phyloP scores from a whole-genome alignment of 2,888 invertebrate species.

The Allygus modestus region DNA sequence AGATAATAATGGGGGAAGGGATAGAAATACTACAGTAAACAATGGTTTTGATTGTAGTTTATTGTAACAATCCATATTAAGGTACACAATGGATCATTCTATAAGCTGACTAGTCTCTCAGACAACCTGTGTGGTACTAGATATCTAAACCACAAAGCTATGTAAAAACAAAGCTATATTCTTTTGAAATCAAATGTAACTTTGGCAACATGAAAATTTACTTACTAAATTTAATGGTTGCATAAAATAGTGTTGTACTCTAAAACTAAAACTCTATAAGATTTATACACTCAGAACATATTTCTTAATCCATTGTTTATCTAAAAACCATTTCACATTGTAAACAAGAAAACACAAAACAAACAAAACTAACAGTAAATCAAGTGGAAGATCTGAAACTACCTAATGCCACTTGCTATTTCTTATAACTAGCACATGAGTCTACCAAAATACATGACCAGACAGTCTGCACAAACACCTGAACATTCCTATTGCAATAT shows the following conservation, averaged over 20 bases:
- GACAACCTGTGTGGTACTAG: not conserved
- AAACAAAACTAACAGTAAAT: no score
- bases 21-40: not conserved
- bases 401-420: not conserved
- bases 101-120: constrained; percentile 21
- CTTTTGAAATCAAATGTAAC: no score
- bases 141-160: no score
- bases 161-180: no score
- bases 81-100: constrained; percentile 17
- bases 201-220: no score
- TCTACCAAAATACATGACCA: not conserved
- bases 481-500: not conserved
- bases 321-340: no score
- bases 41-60: constrained; percentile 6
- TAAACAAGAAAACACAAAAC: no score
- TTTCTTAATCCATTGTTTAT: no score
- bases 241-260: not conserved
- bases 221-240: no score
- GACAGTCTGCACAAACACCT: not conserved
- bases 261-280: no score
- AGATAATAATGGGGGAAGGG: not conserved
- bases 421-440: not conserved
- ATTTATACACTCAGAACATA: no score
- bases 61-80: constrained; percentile 39
- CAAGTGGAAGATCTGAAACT: no score